phyloP scores from a whole-genome alignment of 2,797 vertebrate species.

The Oreonectes daqikongensis region DNA sequence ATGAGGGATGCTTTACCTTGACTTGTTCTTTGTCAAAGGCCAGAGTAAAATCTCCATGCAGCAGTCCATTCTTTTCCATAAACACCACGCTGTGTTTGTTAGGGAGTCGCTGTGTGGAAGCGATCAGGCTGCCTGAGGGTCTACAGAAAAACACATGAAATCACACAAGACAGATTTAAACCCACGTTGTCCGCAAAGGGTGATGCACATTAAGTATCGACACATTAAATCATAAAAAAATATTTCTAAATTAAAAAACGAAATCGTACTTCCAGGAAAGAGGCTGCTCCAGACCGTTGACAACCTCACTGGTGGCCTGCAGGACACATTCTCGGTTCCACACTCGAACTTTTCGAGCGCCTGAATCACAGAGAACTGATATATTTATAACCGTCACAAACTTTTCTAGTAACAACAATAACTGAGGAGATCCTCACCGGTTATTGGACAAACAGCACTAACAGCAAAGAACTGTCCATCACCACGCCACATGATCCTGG shows the following conservation, averaged over 20 bases:
- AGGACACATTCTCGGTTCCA: constrained; percentile 94
- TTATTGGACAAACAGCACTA: constrained; percentile 83
- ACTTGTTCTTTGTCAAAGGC: constrained; percentile 84
- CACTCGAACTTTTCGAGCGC: constrained; percentile 86
- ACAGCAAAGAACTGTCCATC: constrained; percentile 94
- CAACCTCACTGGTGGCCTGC: constrained; percentile 90
- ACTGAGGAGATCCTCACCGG: constrained; percentile 69
- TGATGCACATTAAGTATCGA: too few relatives aligned
- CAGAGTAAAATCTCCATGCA: constrained; percentile 93
- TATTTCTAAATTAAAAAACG: background rate
- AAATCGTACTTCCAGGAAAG: constrained; percentile 92
- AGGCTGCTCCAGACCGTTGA: constrained; percentile 87
- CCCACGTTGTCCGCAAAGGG: background rate
- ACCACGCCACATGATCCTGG: constrained; percentile 89
- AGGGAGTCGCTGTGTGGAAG: constrained; percentile 86
- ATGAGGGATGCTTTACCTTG: constrained; percentile 71
- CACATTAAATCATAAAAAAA: too few relatives aligned
- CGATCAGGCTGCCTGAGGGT: constrained; percentile 90
- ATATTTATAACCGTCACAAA: background rate
- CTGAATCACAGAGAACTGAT: constrained; percentile 62
- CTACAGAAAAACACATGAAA: constrained; percentile 67
- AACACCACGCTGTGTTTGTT: constrained; percentile 94
- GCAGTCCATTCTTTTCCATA: constrained; percentile 95
- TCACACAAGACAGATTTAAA: background rate
- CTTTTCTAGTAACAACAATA: background rate